phyloP scores from a whole-genome alignment of 1,140 invertebrate genomes.

The Trachymyrmex cornetzi region DNA sequence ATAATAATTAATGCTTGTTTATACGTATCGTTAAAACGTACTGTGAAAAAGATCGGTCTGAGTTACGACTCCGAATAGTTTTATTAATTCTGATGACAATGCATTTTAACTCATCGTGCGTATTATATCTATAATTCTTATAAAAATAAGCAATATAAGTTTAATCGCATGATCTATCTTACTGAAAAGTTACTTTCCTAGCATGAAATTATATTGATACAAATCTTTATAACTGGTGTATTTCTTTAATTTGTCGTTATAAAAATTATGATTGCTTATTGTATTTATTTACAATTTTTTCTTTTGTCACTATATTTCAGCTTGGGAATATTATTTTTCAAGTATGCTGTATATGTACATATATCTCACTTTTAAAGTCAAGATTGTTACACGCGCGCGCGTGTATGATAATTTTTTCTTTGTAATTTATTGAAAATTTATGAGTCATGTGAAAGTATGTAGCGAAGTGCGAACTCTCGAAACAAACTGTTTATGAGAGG shows the following conservation, averaged over 20 bases:
- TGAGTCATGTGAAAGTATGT: not conserved
- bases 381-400: not conserved
- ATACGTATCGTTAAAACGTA: not conserved
- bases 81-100: slow-evolving; percentile 10
- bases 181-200: not conserved
- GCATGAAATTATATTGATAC: not conserved
- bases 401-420: not conserved
- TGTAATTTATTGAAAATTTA: slow-evolving; percentile 30
- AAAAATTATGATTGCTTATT: not conserved
- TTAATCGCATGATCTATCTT: not conserved
- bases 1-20: slow-evolving; percentile 12
- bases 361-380: slow-evolving; percentile 24
- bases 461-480: not conserved
- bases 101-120: slow-evolving; percentile 9
- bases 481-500: not conserved
- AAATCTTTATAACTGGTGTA: not conserved
- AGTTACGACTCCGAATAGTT: not conserved
- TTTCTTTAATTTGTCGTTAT: not conserved
- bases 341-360: slow-evolving; percentile 6
- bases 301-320: not conserved
- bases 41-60: not conserved
- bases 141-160: not conserved
- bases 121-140: slow-evolving; percentile 23
- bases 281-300: not conserved
- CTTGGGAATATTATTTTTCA: slow-evolving; percentile 11